A percentile compares a stretch with the other conserved stretches of the same genome.
phyloP scores from a whole-genome alignment of 2,113 vertebrate genomes.

The Boleophthalmus pectinirostris region DNA sequence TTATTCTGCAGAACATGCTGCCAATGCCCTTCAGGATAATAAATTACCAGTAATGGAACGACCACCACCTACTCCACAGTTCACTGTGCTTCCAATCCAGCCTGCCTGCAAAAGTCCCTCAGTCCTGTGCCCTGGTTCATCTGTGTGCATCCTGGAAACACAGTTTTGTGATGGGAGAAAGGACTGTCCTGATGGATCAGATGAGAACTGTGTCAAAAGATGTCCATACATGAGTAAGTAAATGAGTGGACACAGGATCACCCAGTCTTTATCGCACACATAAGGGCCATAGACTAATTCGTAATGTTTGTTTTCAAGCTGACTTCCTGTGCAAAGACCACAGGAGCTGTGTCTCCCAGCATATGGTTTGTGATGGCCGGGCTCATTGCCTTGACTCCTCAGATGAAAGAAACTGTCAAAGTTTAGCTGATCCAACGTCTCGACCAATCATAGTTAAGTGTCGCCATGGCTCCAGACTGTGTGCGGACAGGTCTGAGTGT shows the following conservation, averaged over 20 bases:
- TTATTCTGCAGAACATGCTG: background rate
- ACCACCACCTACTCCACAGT: background rate
- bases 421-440: background rate
- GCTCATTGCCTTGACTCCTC: constrained; percentile 83
- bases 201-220: constrained; percentile 74
- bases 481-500: constrained; percentile 71
- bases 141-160: constrained; percentile 70
- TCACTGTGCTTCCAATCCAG: background rate
- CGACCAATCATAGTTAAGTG: constrained; percentile 47
- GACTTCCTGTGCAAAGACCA: constrained; percentile 77
- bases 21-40: background rate
- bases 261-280: background rate
- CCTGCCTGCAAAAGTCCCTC: constrained; percentile 69
- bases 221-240: constrained; percentile 76
- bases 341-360: constrained; percentile 62
- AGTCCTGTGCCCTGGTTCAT: constrained; percentile 68
- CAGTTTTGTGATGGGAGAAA: constrained; percentile 80
- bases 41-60: background rate
- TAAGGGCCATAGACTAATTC: background rate
- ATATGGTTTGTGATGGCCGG: constrained; percentile 79
- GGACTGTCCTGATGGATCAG: constrained; percentile 85
- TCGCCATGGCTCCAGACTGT: constrained; percentile 60
- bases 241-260: constrained; percentile 38
- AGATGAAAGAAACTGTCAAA: constrained; percentile 77
- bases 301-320: background rate